phyloP scores from a whole-genome alignment of 2,113 vertebrate species.

The Sinocyclocheilus anshuiensis region DNA sequence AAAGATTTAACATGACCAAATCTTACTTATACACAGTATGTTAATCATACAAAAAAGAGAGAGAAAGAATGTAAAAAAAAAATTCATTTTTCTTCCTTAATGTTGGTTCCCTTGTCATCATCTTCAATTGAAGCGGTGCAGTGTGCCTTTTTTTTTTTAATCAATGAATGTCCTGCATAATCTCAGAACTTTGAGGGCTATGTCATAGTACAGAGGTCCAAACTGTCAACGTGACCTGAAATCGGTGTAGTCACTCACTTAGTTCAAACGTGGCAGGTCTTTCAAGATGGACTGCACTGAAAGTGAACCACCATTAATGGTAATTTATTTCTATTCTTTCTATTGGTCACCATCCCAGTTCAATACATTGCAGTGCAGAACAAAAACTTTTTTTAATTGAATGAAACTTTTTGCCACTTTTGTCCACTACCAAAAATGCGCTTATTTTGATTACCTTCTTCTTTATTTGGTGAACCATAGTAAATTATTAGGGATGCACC shows the following conservation, averaged over 20 bases:
- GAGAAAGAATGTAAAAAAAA: not conserved
- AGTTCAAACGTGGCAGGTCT: not conserved
- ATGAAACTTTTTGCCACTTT: not conserved
- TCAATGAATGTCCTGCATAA: slow-evolving; percentile 51
- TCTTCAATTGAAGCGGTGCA: not conserved
- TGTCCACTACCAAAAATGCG: not conserved
- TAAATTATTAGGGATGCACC: not conserved
- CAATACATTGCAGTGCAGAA: not conserved
- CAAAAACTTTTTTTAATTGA: not conserved
- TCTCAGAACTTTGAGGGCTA: slow-evolving; percentile 37
- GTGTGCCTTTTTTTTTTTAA: slow-evolving; percentile 34
- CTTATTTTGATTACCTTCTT: not conserved
- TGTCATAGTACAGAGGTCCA: slow-evolving; percentile 59
- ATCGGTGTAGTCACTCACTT: not conserved
- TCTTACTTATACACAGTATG: not conserved
- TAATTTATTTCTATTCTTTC: slow-evolving; percentile 6
- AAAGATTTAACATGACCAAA: not conserved
- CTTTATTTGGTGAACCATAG: not conserved
- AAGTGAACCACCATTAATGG: slow-evolving; percentile 20
- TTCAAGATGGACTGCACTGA: slow-evolving; percentile 13
- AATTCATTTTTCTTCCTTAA: not conserved
- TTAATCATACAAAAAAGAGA: not conserved
- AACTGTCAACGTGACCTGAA: slow-evolving; percentile 8
- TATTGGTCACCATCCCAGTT: not conserved
- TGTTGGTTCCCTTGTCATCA: not conserved